Evolutionary conservation across 2,888 invertebrate genomes (phyloP).

Genomic region (Latrodectus elegans): DNA sequence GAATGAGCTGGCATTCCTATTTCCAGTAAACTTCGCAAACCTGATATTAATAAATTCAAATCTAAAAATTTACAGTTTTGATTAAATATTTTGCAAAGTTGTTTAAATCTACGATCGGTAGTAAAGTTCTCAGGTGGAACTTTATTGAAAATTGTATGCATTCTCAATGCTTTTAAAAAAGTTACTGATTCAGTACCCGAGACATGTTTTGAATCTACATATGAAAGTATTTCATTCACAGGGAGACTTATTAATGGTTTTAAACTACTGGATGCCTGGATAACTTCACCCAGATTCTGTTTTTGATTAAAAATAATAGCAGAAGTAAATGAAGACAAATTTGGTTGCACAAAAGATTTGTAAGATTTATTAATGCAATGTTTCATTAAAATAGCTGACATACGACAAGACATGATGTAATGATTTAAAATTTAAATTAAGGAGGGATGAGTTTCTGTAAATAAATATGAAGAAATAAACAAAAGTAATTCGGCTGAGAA

Average conservation of each 20-base stretch:
- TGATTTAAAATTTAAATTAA: not conserved
- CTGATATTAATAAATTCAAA: conserved; percentile 36
- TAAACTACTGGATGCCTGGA: conserved; percentile 28
- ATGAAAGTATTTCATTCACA: conserved; percentile 31
- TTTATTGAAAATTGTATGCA: conserved; percentile 35
- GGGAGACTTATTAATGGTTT: conserved; percentile 8
- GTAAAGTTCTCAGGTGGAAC: conserved; percentile 18
- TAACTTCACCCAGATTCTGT: not conserved
- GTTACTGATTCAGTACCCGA: conserved; percentile 33
- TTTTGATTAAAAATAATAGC: not conserved
- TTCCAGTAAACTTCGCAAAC: conserved; percentile 54
- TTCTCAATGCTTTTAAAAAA: conserved; percentile 36
- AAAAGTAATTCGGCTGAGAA: no score
- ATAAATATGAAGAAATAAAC: not conserved
- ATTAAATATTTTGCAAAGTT: conserved; percentile 25
- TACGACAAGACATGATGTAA: conserved; percentile 27
- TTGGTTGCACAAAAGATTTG: not conserved
- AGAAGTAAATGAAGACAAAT: not conserved
- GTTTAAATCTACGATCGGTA: conserved; percentile 25
- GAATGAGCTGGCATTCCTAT: conserved; percentile 30
- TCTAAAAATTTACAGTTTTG: not conserved
- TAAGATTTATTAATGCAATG: conserved; percentile 3
- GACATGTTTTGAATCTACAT: not conserved
- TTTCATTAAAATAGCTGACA: conserved; percentile 7
- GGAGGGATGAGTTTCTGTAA: not conserved